phyloP scores from a whole-genome alignment of 2,888 invertebrate genomes.

The Metellina segmentata region DNA sequence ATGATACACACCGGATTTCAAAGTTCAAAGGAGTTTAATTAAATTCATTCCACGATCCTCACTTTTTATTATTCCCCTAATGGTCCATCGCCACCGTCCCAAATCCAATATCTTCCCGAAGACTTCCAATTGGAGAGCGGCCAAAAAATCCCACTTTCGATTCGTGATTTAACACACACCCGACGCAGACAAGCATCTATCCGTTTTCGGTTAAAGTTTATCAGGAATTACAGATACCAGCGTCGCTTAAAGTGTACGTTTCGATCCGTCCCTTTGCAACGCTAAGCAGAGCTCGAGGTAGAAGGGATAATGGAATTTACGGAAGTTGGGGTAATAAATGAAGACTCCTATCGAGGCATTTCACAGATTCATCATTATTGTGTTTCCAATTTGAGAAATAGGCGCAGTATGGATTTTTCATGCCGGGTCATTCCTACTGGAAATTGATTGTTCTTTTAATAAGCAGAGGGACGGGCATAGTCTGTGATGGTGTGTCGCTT shows the following conservation, averaged over 20 bases:
- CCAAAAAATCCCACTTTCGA: slow-evolving; percentile 38
- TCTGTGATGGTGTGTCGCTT: neutral
- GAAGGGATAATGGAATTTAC: slow-evolving; percentile 45
- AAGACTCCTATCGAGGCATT: slow-evolving; percentile 17
- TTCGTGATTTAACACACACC: slow-evolving; percentile 24
- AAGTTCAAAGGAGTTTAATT: no score
- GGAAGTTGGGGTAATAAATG: slow-evolving; percentile 14
- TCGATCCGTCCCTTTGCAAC: slow-evolving; percentile 33
- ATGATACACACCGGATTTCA: no score
- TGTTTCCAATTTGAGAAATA: neutral
- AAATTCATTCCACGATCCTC: no score
- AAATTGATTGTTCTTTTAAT: slow-evolving; percentile 50
- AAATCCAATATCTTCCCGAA: neutral
- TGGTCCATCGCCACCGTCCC: neutral
- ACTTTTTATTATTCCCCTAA: neutral
- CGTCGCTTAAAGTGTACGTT: slow-evolving; percentile 13
- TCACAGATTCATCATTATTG: slow-evolving; percentile 41
- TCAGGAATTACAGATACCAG: slow-evolving; percentile 55
- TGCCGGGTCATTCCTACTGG: neutral
- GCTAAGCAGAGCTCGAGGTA: slow-evolving; percentile 6
- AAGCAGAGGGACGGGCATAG: neutral
- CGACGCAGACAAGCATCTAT: slow-evolving; percentile 14
- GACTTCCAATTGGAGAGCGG: slow-evolving; percentile 18
- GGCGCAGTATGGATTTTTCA: slow-evolving; percentile 22
- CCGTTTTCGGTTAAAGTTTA: slow-evolving; percentile 49